A percentile compares a stretch with the other conserved stretches of the same genome.
phyloP scores from a whole-genome alignment of 2,797 vertebrate species.

The Euphonia xanthogaster region DNA sequence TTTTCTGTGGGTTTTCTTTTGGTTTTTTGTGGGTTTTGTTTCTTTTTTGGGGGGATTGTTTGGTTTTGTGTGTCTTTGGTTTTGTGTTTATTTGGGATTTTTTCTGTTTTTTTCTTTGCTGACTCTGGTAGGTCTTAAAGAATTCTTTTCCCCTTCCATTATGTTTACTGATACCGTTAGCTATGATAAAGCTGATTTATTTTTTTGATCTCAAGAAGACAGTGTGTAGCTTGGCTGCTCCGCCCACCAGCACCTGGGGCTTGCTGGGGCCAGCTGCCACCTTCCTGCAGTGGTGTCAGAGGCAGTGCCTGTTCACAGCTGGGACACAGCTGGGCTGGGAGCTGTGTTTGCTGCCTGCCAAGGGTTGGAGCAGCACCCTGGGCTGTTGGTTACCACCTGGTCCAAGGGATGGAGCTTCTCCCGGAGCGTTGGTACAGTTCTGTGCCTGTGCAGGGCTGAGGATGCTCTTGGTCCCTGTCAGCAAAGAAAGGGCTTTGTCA shows the following conservation, averaged over 20 bases:
- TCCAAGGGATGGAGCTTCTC: not conserved
- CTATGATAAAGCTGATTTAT: not conserved
- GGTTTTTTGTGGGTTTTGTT: too few species aligned
- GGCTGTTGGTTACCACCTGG: not conserved
- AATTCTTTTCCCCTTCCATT: not conserved
- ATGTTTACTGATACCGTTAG: not conserved
- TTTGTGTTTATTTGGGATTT: not conserved
- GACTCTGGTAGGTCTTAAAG: not conserved
- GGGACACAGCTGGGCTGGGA: not conserved
- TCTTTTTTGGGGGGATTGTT: not conserved
- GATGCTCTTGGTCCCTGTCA: not conserved
- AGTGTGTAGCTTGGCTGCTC: not conserved
- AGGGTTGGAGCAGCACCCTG: not conserved
- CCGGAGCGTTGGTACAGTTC: not conserved
- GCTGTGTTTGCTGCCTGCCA: not conserved
- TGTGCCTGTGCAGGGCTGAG: too few species aligned
- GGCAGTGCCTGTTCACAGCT: not conserved
- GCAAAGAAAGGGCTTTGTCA: not conserved
- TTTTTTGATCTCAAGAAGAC: not conserved
- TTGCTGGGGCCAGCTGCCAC: not conserved
- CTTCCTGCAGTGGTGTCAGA: too few species aligned
- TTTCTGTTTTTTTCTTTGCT: not conserved
- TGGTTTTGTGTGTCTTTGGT: not conserved
- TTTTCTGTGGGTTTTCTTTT: not conserved
- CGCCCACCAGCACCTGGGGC: rapidly evolving